Evolutionary conservation across 2,113 vertebrate species (phyloP).

Genomic region (Toxostoma redivivum): DNA sequence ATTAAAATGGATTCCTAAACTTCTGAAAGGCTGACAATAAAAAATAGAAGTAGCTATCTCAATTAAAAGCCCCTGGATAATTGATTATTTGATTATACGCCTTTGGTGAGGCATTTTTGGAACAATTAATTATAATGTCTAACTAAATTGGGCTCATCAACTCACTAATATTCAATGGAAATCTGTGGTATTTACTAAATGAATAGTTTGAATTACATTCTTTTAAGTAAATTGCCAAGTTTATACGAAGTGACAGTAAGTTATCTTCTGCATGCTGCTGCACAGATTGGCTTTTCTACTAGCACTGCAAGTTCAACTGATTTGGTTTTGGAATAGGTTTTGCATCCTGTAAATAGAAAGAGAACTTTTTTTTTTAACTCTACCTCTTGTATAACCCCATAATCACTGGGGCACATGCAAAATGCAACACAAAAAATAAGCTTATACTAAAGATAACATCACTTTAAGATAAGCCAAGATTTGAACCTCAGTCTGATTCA

Average conservation of each 20-base stretch:
- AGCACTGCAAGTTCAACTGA: background rate
- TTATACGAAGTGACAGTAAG: background rate
- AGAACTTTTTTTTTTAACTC: background rate
- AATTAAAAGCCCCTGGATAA: conserved; percentile 43
- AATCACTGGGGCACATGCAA: background rate
- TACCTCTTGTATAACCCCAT: background rate
- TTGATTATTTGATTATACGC: conserved; percentile 28
- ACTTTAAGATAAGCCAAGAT: background rate
- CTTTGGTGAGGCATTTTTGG: conserved; percentile 25
- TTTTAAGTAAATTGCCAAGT: conserved; percentile 44
- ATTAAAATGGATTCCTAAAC: background rate
- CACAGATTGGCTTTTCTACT: background rate
- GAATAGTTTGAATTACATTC: conserved; percentile 31
- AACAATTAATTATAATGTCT: conserved; percentile 43
- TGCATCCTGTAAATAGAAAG: background rate
- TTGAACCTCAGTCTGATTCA: background rate
- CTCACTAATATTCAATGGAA: conserved; percentile 48
- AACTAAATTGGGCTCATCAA: conserved; percentile 44
- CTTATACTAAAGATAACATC: background rate
- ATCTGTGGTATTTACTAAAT: conserved; percentile 58
- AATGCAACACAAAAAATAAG: background rate
- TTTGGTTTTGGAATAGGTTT: background rate
- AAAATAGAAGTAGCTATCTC: background rate
- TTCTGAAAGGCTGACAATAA: conserved; percentile 19
- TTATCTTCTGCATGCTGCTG: background rate